Evolutionary conservation across 1,140 invertebrate species (phyloP), one percentile per base, ranked within the genome.

Genomic region (Eumeta japonica): DNA sequence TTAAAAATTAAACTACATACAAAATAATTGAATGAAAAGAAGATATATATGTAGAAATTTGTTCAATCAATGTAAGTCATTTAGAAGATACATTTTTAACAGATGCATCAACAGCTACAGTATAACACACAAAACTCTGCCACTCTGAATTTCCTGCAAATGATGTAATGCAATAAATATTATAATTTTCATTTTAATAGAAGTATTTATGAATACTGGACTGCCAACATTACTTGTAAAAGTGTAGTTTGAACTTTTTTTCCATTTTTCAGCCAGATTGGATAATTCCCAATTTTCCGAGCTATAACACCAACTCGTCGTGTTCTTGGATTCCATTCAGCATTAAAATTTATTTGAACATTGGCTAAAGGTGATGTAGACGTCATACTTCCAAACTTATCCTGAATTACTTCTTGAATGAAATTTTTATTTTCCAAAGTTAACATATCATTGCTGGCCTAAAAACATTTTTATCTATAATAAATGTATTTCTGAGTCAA

Each of bases 221-320:
- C n/a, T n/a, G n/a, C n/a, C n/a, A n/a, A n/a, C n/a, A 37, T 55
- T 75, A 93, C 90, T 77, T 97, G 94, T 37, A 97, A 62, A 42
- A 97, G 58, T 10, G 94, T 97, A 2, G 88, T 84, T 1, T 75
- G 48, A 37, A 94, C 68, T 77, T 80, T 85, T 55, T 81, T 81
- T 1, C 95, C 95, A 75, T 88, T 80, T 70, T 91, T 95, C 2
- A 83, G 64, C 94, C 94, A 99, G 62, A 98, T 76, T 10, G 93
- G 93, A 66, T 95, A 87, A 35, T 89, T 76, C 18, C 97, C 97
- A 60, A 99, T 89, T 78, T 99, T 99, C 36, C 86, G 81, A 0
- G 88, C 94, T 60, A 99, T 87, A 1, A 98, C 58, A 28, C 97
- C 97, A 43, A 83, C 82, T 56, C 96, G 79, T 42, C 78, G 75